Percentiles rank a stretch among this genome's conserved stretches.
These are phyloP conservation scores for Sebastes matsubarae DNA, from an alignment of 2,797 vertebrate species.

Conservation along the genomic window DNA sequence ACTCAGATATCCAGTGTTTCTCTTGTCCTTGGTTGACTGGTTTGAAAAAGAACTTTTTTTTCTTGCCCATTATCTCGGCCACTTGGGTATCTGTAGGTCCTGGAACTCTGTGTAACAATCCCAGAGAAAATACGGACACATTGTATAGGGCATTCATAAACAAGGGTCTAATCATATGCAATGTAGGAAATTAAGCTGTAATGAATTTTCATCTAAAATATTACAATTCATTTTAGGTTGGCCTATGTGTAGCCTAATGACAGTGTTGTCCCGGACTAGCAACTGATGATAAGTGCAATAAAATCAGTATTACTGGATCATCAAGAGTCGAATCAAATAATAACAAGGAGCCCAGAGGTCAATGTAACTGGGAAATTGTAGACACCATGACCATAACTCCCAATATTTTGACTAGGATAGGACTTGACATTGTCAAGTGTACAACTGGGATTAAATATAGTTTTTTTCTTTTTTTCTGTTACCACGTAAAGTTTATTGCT, in stretches of 20 bases:
- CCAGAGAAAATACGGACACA: background rate
- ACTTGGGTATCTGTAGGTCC: background rate
- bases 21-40: slow-evolving; percentile 38
- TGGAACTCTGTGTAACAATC: background rate
- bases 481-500: background rate
- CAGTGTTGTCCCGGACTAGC: background rate
- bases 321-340: background rate
- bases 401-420: background rate
- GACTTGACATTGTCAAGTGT: background rate
- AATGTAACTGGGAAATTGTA: background rate
- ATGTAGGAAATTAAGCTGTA: background rate
- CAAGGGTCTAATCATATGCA: background rate
- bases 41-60: background rate
- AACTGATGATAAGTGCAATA: background rate
- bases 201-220: background rate
- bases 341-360: background rate
- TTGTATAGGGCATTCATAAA: background rate
- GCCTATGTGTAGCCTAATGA: background rate
- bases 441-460: too few species aligned
- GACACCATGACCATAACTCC: background rate
- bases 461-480: background rate
- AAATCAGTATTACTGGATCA: background rate
- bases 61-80: background rate
- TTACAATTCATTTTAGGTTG: background rate
- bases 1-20: slow-evolving; percentile 3